Percentiles rank a stretch among this genome's conserved stretches.
Conservation (phyloP, 2,113 vertebrate species). For the Telmatochromis brichardi region DNA sequence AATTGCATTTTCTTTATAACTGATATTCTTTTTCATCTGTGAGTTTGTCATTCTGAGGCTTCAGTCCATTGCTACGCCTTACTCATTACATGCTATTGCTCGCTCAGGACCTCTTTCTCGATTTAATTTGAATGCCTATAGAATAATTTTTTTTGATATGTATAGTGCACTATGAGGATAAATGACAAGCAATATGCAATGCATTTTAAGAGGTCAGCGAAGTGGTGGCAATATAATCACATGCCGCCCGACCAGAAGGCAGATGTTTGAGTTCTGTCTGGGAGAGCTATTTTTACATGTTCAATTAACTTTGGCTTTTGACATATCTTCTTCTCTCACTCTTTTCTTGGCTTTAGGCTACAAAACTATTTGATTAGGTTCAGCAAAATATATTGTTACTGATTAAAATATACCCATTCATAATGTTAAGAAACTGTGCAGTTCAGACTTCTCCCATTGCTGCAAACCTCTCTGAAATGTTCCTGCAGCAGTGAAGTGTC, state of each 20-base stretch:
- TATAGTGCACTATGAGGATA: background rate
- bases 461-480: background rate
- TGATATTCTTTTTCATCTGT: background rate
- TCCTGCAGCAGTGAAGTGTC: background rate
- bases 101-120: background rate
- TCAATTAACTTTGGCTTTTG: background rate
- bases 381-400: background rate
- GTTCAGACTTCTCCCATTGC: background rate
- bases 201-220: background rate
- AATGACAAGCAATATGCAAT: background rate
- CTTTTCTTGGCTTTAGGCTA: background rate
- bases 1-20: background rate
- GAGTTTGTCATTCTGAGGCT: background rate
- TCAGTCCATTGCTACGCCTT: background rate
- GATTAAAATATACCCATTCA: background rate
- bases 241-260: background rate
- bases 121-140: background rate
- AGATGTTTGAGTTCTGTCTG: background rate
- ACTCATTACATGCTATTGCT: background rate
- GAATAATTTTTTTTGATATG: background rate
- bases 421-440: background rate
- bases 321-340: background rate
- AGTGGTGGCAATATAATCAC: background rate
- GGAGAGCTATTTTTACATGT: background rate
- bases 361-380: background rate